These are phyloP conservation scores for Sparidentex hasta DNA, from an alignment of 2,797 vertebrate species.

Conservation along the genomic window DNA sequence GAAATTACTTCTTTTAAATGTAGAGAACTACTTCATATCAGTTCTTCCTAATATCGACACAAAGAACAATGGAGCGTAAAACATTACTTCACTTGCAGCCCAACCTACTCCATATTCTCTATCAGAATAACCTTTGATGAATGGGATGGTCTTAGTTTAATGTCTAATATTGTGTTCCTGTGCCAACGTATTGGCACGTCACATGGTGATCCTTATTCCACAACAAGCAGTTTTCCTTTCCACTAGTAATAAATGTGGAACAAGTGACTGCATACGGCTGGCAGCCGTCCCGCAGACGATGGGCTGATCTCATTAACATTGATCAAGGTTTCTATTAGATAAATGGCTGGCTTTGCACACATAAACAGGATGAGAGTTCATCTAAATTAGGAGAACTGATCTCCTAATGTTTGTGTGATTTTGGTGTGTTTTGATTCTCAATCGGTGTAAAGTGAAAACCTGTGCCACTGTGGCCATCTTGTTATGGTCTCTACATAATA, in stretches of 20 bases:
- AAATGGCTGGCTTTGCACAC: constrained; percentile 31
- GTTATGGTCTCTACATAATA: not conserved
- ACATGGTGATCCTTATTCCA: constrained; percentile 1
- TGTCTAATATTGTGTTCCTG: constrained; percentile 7
- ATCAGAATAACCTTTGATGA: constrained; percentile 26
- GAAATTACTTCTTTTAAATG: constrained; percentile 6
- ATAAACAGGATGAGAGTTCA: constrained; percentile 8
- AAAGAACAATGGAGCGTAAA: constrained; percentile 16
- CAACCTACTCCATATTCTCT: constrained; percentile 9
- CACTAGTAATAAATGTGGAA: constrained; percentile 31
- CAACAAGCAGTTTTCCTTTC: constrained; percentile 30
- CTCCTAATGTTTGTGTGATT: constrained; percentile 9
- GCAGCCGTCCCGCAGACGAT: constrained; percentile 35
- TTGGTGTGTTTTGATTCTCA: not conserved
- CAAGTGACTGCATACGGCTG: constrained; percentile 26
- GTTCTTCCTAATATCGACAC: constrained; percentile 12
- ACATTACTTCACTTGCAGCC: constrained; percentile 13
- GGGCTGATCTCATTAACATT: constrained; percentile 60
- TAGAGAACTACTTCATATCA: constrained; percentile 10
- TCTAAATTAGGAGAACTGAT: not conserved
- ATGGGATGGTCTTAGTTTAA: constrained; percentile 37
- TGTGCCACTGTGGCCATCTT: not conserved
- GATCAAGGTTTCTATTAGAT: constrained; percentile 53
- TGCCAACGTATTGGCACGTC: constrained; percentile 38
- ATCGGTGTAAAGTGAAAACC: constrained; percentile 8